Evolutionary conservation across 2,797 vertebrate species (phyloP), one percentile per base, ranked within the genome.

Genomic region (Leuciscus waleckii): DNA sequence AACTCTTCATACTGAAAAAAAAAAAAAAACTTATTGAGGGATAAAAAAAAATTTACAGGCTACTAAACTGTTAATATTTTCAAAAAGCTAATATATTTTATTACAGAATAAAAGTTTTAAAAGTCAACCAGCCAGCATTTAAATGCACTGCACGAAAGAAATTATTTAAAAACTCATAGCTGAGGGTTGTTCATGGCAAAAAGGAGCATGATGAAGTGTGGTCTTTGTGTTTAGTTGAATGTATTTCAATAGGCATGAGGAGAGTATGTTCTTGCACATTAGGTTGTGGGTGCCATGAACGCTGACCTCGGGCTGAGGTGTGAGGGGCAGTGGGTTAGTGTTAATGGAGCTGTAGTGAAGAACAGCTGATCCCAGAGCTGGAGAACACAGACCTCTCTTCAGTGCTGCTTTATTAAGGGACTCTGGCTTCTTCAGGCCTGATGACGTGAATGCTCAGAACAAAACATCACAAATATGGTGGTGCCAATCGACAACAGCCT

Each of bases 361-460:
- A 91, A 86, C 91, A 93, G 91, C 92, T 92, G 92, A 94, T 93
- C 90, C 87, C 89, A 89, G 89, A 85, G 79, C 78, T 39, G 81
- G 89, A 80, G 73, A 86, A 86, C 83, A 87, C 86, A 85, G 81
- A 68, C 77, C 35, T 58, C 51, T 43, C 80, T 61, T 71, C 83
- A 43, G 7, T n/a, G 49, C 78, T 19, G 49, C 78, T 82, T 84
- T 43, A 84, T 87, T 77, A 77, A 58, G 68, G 35, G 51, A 79
- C 79, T 77, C 79, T 74, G 41, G 65, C 51, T 86, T 92, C 82
- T 86, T 79, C 85, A 84, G 86, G 85, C 89, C 89, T 90, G 88
- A 86, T 77, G 65, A 90, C 90, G 90, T 90, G 91, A 91, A 90
- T 93, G 91, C 79, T 90, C 81, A 83, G 87, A 89, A 92, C 84